These are phyloP conservation scores for Gasterosteus nipponicus DNA, from an alignment of 2,113 vertebrate species.

Conservation along the genomic window DNA sequence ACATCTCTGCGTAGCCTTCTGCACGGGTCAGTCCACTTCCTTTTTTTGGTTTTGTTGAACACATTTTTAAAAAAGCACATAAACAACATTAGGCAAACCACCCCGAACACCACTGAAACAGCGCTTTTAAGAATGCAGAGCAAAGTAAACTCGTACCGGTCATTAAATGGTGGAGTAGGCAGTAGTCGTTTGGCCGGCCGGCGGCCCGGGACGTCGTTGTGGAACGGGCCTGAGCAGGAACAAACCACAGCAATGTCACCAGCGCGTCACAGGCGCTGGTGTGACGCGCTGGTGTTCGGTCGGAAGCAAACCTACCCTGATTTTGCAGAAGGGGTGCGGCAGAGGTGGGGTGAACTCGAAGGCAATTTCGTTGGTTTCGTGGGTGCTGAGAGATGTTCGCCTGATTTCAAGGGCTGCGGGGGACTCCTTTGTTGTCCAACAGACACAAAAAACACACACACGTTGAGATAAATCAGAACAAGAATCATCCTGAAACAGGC, in stretches of 20 bases:
- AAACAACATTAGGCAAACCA: neutral
- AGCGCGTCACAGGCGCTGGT: neutral
- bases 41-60: neutral
- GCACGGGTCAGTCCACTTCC: slow-evolving; percentile 6
- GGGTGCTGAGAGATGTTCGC: slow-evolving; percentile 5
- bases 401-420: slow-evolving; percentile 7
- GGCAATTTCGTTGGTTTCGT: neutral
- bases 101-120: neutral
- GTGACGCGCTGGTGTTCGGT: neutral
- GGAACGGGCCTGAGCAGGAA: neutral
- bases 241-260: neutral
- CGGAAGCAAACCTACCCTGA: neutral
- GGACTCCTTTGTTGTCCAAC: neutral
- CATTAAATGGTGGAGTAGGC: slow-evolving; percentile 20
- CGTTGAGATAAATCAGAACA: neutral
- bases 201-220: neutral
- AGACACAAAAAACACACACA: neutral
- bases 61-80: neutral
- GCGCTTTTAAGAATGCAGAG: neutral
- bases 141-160: slow-evolving; percentile 4
- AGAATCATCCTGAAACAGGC: neutral
- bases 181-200: slow-evolving; percentile 21
- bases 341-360: slow-evolving; percentile 12
- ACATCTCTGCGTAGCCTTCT: neutral
- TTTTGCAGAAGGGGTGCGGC: slow-evolving; percentile 15